Conservation (phyloP, 2,797 vertebrate genomes). For the Coregonus sp. region DNA sequence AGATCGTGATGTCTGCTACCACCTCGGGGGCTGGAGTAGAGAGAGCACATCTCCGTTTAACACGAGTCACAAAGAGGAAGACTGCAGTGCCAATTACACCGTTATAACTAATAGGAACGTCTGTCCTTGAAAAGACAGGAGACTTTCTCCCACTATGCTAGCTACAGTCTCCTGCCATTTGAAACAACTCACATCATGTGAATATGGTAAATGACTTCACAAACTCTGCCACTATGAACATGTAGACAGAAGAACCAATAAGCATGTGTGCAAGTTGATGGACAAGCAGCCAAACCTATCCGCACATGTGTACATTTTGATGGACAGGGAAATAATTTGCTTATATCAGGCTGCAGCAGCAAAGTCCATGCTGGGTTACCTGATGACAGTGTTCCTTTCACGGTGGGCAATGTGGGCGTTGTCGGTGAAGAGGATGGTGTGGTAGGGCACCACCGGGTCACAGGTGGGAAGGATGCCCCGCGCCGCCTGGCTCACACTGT, state of each 20-base stretch:
- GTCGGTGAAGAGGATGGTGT: slow-evolving; percentile 93
- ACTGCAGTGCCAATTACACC: neutral
- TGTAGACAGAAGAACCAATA: neutral
- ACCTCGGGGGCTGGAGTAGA: slow-evolving; percentile 66
- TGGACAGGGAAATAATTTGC: neutral
- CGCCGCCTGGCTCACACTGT: slow-evolving; percentile 77
- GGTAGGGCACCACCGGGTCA: slow-evolving; percentile 84
- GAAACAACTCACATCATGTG: neutral
- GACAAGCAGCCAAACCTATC: neutral
- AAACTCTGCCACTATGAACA: neutral
- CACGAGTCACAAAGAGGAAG: neutral
- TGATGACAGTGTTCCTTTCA: slow-evolving; percentile 84
- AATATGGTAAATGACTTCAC: neutral
- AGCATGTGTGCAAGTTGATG: neutral
- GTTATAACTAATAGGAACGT: neutral
- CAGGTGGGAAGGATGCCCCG: slow-evolving; percentile 91
- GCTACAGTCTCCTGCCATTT: neutral
- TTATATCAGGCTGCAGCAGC: neutral
- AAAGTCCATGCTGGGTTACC: slow-evolving; percentile 70
- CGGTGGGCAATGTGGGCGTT: slow-evolving; percentile 77
- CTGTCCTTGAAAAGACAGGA: neutral
- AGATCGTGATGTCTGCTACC: slow-evolving; percentile 51
- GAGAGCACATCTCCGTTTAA: slow-evolving; percentile 61
- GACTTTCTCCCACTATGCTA: neutral
- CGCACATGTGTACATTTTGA: neutral